Conservation (phyloP, 2,888 invertebrate genomes). For the Uropetala carovei region DNA sequence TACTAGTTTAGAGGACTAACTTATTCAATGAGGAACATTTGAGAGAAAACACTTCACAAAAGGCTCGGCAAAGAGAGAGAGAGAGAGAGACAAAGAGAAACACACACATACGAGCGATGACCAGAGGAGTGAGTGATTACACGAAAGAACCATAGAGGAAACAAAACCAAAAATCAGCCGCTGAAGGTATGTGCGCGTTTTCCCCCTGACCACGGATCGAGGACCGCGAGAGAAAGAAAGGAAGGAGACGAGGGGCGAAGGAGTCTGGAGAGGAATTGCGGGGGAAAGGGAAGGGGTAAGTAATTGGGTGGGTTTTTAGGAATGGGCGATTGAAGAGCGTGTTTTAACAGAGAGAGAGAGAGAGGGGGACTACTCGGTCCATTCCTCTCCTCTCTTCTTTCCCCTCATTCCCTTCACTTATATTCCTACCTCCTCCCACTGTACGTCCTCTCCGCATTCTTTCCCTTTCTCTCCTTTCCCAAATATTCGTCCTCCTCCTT, state of each 20-base stretch:
- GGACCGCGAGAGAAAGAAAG: not conserved
- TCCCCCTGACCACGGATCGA: not conserved
- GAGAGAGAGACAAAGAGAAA: not conserved
- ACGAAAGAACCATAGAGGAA: not conserved
- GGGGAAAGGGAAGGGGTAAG: constrained; percentile 36
- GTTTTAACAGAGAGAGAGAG: not conserved
- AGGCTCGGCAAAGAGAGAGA: not conserved
- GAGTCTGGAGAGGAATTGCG: not conserved
- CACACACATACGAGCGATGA: not conserved
- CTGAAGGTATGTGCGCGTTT: too few relatives aligned
- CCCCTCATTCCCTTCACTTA: constrained; percentile 20
- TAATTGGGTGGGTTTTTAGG: constrained; percentile 11
- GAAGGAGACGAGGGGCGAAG: not conserved
- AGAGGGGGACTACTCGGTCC: constrained; percentile 65
- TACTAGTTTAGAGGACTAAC: too few relatives aligned
- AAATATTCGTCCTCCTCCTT: too few relatives aligned
- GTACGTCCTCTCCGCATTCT: not conserved
- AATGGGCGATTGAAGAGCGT: not conserved
- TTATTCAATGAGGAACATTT: too few relatives aligned
- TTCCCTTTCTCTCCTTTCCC: constrained; percentile 32
- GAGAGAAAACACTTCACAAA: not conserved
- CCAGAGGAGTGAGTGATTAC: too few relatives aligned
- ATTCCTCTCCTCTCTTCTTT: constrained; percentile 67
- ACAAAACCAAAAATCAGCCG: too few relatives aligned
- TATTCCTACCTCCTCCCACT: not conserved